Percentiles rank a stretch among this genome's conserved stretches.
These are phyloP conservation scores for Phodopus roborovskii DNA, from an alignment of 2,113 vertebrate species.

Conservation along the genomic window DNA sequence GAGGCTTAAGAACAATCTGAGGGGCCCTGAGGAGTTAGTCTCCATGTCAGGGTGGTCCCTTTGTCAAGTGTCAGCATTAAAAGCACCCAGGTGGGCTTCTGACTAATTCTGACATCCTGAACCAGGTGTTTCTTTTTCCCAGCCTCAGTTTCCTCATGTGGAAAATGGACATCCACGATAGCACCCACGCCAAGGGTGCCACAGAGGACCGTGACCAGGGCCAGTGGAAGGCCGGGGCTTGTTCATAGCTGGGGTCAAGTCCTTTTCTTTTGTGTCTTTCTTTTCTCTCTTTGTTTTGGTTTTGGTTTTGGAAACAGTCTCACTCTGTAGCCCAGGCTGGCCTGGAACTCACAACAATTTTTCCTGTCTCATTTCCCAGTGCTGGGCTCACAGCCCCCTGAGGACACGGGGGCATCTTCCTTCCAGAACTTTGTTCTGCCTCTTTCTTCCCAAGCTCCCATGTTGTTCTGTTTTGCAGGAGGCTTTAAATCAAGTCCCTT, in stretches of 20 bases:
- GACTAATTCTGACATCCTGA: background rate
- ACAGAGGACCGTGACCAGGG: background rate
- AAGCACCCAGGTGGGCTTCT: too few species aligned
- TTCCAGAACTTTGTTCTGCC: background rate
- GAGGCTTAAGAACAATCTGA: background rate
- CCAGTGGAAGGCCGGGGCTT: background rate
- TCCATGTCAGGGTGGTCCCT: background rate
- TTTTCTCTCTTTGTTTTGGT: background rate
- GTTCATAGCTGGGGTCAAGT: background rate
- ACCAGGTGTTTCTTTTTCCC: too few species aligned
- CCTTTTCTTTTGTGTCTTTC: background rate
- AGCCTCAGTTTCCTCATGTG: conserved; percentile 21
- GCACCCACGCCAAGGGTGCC: rapidly evolving
- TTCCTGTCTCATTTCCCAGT: background rate
- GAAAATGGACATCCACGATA: rapidly evolving
- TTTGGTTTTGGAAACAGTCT: background rate
- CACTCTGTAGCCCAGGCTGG: background rate
- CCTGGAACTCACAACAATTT: background rate
- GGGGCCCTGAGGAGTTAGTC: rapidly evolving
- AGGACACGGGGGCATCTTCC: too few species aligned
- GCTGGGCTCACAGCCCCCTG: background rate
- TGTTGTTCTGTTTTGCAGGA: background rate
- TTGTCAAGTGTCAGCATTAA: background rate
- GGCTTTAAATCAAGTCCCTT: background rate
- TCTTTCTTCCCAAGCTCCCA: background rate